A percentile compares a stretch with the other conserved stretches of the same genome.
Conservation (phyloP, 2,113 vertebrate species). For the Phycodurus eques region DNA sequence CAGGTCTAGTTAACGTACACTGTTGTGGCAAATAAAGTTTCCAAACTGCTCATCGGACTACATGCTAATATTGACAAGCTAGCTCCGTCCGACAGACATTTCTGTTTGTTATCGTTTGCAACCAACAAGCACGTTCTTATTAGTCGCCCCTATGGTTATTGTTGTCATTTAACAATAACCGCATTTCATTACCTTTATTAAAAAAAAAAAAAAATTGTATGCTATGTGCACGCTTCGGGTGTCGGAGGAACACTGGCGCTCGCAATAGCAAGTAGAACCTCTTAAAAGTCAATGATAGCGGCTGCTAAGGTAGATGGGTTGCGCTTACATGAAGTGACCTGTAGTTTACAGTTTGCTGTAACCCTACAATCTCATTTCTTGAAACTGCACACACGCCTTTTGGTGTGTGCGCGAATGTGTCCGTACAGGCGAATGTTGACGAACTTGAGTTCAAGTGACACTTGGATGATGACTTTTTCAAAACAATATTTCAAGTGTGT, state of each 20-base stretch:
- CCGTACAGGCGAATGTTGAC: background rate
- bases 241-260: background rate
- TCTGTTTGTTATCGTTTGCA: conserved; percentile 24
- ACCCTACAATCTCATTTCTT: background rate
- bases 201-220: background rate
- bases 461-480: background rate
- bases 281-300: conserved; percentile 17
- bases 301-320: background rate
- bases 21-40: conserved; percentile 15
- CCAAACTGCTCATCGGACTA: conserved; percentile 19
- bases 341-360: background rate
- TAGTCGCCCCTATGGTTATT: background rate
- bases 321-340: background rate
- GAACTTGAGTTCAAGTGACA: background rate
- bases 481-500: background rate
- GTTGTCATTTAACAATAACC: background rate
- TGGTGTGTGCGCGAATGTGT: background rate
- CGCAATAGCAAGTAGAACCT: background rate
- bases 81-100: background rate
- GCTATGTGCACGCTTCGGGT: background rate
- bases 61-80: conserved; percentile 41
- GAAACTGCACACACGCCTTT: too few species aligned
- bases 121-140: conserved; percentile 1
- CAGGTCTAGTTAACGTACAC: background rate
- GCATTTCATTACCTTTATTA: background rate